Evolutionary conservation across 2,797 vertebrate genomes (phyloP).

Genomic region (Neostethus bicornis): DNA sequence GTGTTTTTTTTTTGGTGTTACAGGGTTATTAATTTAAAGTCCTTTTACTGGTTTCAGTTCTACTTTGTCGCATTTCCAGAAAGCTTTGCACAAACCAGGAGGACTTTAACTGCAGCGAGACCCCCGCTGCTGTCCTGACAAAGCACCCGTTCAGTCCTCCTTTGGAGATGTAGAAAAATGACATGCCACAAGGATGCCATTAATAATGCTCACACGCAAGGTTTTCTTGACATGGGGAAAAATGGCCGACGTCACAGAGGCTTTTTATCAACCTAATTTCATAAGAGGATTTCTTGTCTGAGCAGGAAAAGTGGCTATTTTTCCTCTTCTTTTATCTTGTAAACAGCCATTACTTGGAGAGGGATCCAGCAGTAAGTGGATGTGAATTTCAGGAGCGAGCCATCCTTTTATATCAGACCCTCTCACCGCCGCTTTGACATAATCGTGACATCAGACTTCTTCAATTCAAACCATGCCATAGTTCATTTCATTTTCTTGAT

Average conservation of each 20-base stretch:
- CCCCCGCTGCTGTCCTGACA: slow-evolving; percentile 58
- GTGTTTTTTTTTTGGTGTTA: no score
- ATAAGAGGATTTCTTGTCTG: slow-evolving; percentile 77
- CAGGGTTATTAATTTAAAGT: no score
- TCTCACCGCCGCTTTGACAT: slow-evolving; percentile 68
- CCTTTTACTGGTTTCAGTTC: no score
- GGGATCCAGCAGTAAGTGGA: slow-evolving; percentile 76
- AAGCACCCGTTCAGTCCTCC: slow-evolving; percentile 49
- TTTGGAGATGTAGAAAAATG: slow-evolving; percentile 77
- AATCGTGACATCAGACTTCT: slow-evolving; percentile 70
- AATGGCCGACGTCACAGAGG: slow-evolving; percentile 78
- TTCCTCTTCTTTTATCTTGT: slow-evolving; percentile 79
- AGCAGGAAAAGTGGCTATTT: slow-evolving; percentile 74
- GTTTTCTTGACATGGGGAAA: slow-evolving; percentile 79
- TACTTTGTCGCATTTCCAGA: no score
- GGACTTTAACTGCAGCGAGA: slow-evolving; percentile 39
- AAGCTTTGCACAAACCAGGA: no score
- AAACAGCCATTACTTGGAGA: slow-evolving; percentile 79
- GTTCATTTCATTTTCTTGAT: slow-evolving; percentile 70
- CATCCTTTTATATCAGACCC: slow-evolving; percentile 75
- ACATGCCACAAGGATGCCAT: slow-evolving; percentile 81
- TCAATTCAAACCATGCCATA: slow-evolving; percentile 41
- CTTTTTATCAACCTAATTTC: slow-evolving; percentile 81
- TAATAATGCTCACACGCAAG: slow-evolving; percentile 82
- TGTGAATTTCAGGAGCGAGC: slow-evolving; percentile 75